Evolutionary conservation across 2,888 invertebrate genomes (phyloP).

Genomic region (Bombyx huttoni): DNA sequence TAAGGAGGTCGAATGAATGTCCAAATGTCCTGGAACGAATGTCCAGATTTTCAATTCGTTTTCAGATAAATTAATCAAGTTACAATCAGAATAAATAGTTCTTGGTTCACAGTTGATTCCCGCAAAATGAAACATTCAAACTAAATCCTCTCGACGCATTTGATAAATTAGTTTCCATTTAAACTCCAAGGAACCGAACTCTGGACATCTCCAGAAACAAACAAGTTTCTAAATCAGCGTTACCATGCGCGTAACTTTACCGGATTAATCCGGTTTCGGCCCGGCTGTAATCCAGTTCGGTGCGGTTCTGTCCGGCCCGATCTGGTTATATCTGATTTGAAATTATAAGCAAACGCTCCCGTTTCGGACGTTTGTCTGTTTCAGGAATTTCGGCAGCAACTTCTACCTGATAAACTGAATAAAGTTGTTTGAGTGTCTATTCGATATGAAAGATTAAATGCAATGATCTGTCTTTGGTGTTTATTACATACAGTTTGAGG

Average conservation of each 20-base stretch:
- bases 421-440: background rate
- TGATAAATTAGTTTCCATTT: constrained; percentile 29
- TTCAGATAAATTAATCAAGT: too few relatives aligned
- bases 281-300: constrained; percentile 43
- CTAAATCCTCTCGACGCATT: background rate
- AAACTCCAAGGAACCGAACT: constrained; percentile 24
- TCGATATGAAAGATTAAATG: background rate
- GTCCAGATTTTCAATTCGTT: too few relatives aligned
- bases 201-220: constrained; percentile 37
- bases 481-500: too few relatives aligned
- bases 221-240: constrained; percentile 65
- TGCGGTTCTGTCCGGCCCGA: constrained; percentile 32
- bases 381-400: constrained; percentile 4
- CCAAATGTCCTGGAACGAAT: too few relatives aligned
- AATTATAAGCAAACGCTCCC: constrained; percentile 47
- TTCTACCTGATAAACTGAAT: constrained; percentile 3
- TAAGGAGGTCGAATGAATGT: too few relatives aligned
- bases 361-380: constrained; percentile 14
- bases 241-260: constrained; percentile 59
- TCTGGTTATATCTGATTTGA: constrained; percentile 47
- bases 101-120: background rate
- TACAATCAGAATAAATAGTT: background rate
- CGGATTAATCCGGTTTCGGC: constrained; percentile 48
- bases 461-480: too few relatives aligned
- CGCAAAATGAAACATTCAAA: background rate